A percentile compares a stretch with the other conserved stretches of the same genome.
Evolutionary conservation across 2,113 vertebrate genomes (phyloP).

Genomic region (Trachemys scripta): DNA sequence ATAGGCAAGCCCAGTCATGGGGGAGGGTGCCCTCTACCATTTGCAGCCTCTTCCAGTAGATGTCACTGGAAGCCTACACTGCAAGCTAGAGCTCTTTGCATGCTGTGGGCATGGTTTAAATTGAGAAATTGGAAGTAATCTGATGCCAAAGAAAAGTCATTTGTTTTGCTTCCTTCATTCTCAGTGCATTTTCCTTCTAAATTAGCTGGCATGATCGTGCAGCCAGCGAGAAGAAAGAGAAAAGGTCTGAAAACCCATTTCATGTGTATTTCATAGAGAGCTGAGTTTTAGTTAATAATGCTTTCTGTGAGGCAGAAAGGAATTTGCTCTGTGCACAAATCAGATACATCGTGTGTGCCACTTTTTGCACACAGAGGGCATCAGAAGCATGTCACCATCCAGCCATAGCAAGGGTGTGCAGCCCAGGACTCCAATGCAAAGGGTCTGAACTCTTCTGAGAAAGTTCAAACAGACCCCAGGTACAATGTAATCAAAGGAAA

Average conservation of each 20-base stretch:
- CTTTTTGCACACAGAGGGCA: not conserved
- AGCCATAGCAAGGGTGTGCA: not conserved
- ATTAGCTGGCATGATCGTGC: not conserved
- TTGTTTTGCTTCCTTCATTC: conserved; percentile 16
- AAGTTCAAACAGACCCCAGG: not conserved
- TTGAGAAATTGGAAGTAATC: not conserved
- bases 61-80: not conserved
- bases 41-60: not conserved
- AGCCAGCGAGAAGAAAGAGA: not conserved
- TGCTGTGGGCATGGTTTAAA: not conserved
- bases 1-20: not conserved
- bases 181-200: conserved; percentile 4
- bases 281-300: not conserved
- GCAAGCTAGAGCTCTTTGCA: not conserved
- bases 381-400: not conserved
- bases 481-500: not conserved
- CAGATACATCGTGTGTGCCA: not conserved
- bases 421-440: not conserved
- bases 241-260: not conserved
- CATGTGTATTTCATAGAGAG: not conserved
- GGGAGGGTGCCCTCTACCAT: not conserved
- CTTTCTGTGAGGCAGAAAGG: not conserved
- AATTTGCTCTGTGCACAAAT: not conserved
- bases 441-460: conserved; percentile 1
- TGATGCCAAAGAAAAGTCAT: conserved; percentile 1